These are phyloP conservation scores for Mastomys natalensis DNA, from an alignment of 2,113 vertebrate species.

Conservation along the genomic window DNA sequence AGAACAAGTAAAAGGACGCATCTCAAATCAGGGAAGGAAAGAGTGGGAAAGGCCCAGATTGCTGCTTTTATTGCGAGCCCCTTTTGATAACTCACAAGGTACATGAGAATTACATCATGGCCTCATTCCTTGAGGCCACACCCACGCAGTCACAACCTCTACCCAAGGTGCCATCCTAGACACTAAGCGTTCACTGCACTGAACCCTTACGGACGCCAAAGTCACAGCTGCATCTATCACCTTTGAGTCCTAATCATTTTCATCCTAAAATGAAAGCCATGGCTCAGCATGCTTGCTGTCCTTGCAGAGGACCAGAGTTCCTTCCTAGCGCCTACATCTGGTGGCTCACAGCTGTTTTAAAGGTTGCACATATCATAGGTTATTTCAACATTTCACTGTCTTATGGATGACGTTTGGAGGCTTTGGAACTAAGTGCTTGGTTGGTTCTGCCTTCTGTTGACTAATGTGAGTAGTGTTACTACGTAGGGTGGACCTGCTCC, in stretches of 20 bases:
- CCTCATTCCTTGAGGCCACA: neutral
- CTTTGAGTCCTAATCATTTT: neutral
- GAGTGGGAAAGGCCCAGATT: neutral
- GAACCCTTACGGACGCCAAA: neutral
- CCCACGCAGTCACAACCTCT: neutral
- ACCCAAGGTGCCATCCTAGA: neutral
- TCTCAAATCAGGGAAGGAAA: neutral
- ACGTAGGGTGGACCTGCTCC: neutral
- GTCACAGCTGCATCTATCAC: neutral
- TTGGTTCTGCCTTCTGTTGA: neutral
- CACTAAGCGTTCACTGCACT: neutral
- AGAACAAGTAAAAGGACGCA: neutral
- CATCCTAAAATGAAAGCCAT: neutral
- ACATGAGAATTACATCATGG: neutral
- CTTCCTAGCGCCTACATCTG: neutral
- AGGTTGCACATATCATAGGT: neutral
- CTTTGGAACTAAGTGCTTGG: neutral
- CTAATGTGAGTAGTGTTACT: neutral
- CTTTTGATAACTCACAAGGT: neutral
- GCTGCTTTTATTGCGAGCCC: neutral
- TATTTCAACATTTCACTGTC: neutral
- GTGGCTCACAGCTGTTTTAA: neutral
- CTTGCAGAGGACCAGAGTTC: neutral
- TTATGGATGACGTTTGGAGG: neutral
- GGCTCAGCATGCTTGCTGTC: no score